Evolutionary conservation across 2,888 invertebrate species (phyloP).

Genomic region (Dynastes tityus): DNA sequence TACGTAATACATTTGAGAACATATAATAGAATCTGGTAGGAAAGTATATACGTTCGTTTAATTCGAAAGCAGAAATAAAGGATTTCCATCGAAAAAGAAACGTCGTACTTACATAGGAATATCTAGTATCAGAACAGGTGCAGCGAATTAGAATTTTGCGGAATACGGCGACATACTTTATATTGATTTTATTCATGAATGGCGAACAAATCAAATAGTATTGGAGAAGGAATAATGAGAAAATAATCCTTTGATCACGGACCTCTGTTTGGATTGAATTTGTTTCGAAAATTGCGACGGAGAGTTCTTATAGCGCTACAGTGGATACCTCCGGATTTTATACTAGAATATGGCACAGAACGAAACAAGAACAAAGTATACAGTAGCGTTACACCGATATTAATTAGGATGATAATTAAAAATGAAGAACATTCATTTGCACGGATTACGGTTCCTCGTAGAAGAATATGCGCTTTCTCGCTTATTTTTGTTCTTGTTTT

Average conservation of each 20-base stretch:
- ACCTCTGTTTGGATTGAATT: conserved; percentile 44
- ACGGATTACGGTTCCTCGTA: not conserved
- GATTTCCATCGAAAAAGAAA: not conserved
- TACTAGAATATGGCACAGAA: not conserved
- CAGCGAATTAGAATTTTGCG: conserved; percentile 37
- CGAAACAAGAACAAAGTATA: not conserved
- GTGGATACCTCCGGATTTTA: conserved; percentile 7
- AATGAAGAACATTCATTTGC: not conserved
- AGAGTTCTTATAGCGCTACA: conserved; percentile 25
- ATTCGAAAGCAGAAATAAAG: not conserved
- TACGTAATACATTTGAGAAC: not conserved
- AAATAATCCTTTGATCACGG: conserved; percentile 49
- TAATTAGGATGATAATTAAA: conserved; percentile 22
- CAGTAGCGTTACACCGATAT: not conserved
- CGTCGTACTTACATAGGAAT: conserved; percentile 3
- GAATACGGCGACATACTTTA: conserved; percentile 31
- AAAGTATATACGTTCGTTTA: conserved; percentile 1
- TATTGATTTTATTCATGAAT: conserved; percentile 46
- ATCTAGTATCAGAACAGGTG: conserved; percentile 23
- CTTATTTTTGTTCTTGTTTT: no score
- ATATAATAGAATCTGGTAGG: not conserved
- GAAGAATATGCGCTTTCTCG: no score
- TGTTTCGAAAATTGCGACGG: conserved; percentile 43
- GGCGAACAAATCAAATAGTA: conserved; percentile 45
- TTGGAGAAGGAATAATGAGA: conserved; percentile 45